Evolutionary conservation across 1,140 invertebrate species (phyloP).

Genomic region (Thalassaphorura encarpata): DNA sequence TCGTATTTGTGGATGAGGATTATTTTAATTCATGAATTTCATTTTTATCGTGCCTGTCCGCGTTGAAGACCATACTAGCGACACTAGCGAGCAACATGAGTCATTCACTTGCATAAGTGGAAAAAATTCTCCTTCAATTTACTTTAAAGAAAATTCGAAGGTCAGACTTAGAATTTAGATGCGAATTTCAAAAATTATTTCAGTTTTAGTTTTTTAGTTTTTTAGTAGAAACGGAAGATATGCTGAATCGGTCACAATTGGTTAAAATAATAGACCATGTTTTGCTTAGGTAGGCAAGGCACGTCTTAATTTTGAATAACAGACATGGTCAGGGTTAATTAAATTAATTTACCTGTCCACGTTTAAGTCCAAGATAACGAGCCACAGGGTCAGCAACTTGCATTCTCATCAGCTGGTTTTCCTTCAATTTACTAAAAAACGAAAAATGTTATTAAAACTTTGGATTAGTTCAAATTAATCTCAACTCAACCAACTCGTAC

Average conservation of each 20-base stretch:
- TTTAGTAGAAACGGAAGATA: too few relatives aligned
- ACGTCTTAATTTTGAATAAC: background rate
- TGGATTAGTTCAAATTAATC: too few relatives aligned
- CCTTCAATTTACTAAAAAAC: conserved; percentile 78
- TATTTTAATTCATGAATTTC: too few relatives aligned
- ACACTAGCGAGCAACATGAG: conserved; percentile 34
- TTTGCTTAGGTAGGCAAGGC: background rate
- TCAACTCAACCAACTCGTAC: too few relatives aligned
- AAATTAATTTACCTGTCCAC: conserved; percentile 61
- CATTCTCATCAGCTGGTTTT: conserved; percentile 98
- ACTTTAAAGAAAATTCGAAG: background rate
- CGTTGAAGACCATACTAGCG: conserved; percentile 34
- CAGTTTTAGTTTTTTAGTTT: too few relatives aligned
- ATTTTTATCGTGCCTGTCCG: conserved; percentile 31
- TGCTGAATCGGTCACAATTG: background rate
- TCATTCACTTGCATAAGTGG: conserved; percentile 34
- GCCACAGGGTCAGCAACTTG: conserved; percentile 97
- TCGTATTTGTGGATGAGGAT: too few relatives aligned
- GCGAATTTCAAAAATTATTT: too few relatives aligned
- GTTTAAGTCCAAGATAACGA: conserved; percentile 91
- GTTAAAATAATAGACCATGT: too few relatives aligned
- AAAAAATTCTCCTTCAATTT: conserved; percentile 32
- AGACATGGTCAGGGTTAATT: background rate
- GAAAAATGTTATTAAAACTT: too few relatives aligned
- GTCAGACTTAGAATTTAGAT: too few relatives aligned